Percentiles rank a stretch among this genome's conserved stretches.
These are phyloP conservation scores for Paguma larvata DNA, from an alignment of 2,797 vertebrate species.

Conservation along the genomic window DNA sequence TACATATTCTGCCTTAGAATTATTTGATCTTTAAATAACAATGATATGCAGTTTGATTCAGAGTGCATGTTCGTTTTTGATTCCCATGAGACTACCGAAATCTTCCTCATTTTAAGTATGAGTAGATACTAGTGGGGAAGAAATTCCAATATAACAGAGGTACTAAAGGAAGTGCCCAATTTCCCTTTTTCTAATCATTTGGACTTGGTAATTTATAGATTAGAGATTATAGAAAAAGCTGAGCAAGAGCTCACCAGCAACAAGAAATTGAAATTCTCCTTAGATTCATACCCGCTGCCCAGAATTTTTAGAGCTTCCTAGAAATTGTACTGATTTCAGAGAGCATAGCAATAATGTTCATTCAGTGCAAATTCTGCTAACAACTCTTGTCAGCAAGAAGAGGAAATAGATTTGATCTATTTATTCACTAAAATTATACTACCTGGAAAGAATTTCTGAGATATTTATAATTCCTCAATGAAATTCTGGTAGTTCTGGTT, in stretches of 20 bases:
- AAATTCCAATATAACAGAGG: neutral
- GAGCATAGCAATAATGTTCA: constrained; percentile 52
- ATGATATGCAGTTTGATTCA: neutral
- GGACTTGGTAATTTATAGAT: neutral
- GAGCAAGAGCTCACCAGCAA: neutral
- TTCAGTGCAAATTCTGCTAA: constrained; percentile 66
- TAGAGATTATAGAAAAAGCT: neutral
- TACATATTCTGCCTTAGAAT: neutral
- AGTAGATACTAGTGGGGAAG: neutral
- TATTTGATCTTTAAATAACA: neutral
- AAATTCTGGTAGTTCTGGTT: constrained; percentile 49
- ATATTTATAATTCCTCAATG: constrained; percentile 16
- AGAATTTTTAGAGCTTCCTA: constrained; percentile 61
- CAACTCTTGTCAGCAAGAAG: constrained; percentile 50
- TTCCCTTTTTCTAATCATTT: constrained; percentile 47
- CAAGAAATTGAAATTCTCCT: constrained; percentile 59
- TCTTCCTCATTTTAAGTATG: neutral
- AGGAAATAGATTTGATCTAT: constrained; percentile 59
- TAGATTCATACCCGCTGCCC: constrained; percentile 15
- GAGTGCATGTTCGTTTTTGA: neutral
- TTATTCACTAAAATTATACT: constrained; percentile 66
- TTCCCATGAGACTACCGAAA: neutral
- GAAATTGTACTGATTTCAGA: constrained; percentile 69
- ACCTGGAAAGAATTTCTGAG: constrained; percentile 44
- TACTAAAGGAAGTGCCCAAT: neutral